Evolutionary conservation across 2,113 vertebrate genomes (phyloP), one percentile per base, ranked within the genome.

Genomic region (Brevimyrus niger): DNA sequence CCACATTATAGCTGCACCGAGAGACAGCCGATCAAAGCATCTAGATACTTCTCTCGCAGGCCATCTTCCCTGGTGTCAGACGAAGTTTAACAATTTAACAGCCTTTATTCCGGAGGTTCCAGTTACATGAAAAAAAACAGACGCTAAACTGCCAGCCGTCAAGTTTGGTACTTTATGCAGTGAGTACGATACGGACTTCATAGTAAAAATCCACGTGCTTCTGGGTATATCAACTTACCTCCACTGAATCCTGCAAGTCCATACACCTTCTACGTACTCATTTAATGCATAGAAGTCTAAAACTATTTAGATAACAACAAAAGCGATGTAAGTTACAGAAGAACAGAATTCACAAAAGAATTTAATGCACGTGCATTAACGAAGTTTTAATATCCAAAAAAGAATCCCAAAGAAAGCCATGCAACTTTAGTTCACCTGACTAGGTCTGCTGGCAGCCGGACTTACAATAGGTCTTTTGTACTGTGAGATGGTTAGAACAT

Each of bases 381-480:
- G 9, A 83, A 83, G 23, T 19, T 42, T 44, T 47, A 15, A 42
- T 15, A 47, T 9, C 27, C 21, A 53, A 42, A 31, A 27, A 51
- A 80, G 1, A 23, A 11, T n/a, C n/a, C n/a, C n/a, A 31, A 6
- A 69, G n/a, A 88, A 50, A 47, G 46, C 44, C n/a, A 31, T 11
- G 61, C 31, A 21, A 42, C 0, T 11, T 17, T 8, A 9, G 69
- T 38, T 31, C 58, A 87, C 55, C 89, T 69, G 17, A 42, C 53
- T 69, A 42, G 7, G 15, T 42, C 31, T 19, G 23, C n/a, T 86
- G 50, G 48, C 47, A 15, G 46, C 47, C 27, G 83, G 13, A n/a
- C 15, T 21, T 10, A 88, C 89, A 89, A 90, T 85, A 38, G 58
- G 31, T 4, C 87, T 46, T 89, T 65, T 92, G 90, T 88, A 88